A percentile compares a stretch with the other conserved stretches of the same genome.
Conservation (phyloP, 2,113 vertebrate species). For the Leptodactylus fuscus region DNA sequence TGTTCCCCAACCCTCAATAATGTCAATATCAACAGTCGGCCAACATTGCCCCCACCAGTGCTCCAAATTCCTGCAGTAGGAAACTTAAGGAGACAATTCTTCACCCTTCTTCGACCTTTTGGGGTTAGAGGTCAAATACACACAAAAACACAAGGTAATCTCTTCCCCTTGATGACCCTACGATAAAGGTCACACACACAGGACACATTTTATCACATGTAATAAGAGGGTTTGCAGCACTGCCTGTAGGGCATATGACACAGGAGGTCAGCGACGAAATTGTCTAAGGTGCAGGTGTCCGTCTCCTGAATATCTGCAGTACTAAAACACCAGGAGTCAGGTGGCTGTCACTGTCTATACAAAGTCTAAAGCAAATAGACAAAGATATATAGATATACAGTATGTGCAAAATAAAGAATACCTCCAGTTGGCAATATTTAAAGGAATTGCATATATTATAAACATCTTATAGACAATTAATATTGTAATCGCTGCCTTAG, state of each 20-base stretch:
- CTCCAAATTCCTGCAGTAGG: slow-evolving; percentile 42
- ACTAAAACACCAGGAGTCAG: background rate
- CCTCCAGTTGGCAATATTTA: background rate
- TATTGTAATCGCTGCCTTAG: background rate
- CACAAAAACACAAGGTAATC: slow-evolving; percentile 54
- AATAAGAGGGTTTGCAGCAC: slow-evolving; percentile 19
- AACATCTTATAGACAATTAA: background rate
- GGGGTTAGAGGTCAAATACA: slow-evolving; percentile 58
- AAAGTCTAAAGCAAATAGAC: background rate
- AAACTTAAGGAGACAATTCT: slow-evolving; percentile 55
- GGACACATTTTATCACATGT: slow-evolving; percentile 40
- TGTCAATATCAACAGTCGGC: slow-evolving; percentile 31
- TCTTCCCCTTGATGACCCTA: slow-evolving; percentile 44
- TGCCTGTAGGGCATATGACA: background rate
- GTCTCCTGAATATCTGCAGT: background rate
- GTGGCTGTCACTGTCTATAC: background rate
- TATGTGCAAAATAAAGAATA: too few relatives aligned
- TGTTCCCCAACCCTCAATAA: slow-evolving; percentile 48
- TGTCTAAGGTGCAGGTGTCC: background rate
- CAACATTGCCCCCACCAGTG: slow-evolving; percentile 39
- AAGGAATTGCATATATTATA: background rate
- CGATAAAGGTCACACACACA: slow-evolving; percentile 4
- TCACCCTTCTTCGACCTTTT: slow-evolving; percentile 51
- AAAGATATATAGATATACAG: background rate
- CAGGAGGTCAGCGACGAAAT: background rate